A percentile compares a stretch with the other conserved stretches of the same genome.
Conservation (phyloP, 2,113 vertebrate species). For the Ascaphus truei region DNA sequence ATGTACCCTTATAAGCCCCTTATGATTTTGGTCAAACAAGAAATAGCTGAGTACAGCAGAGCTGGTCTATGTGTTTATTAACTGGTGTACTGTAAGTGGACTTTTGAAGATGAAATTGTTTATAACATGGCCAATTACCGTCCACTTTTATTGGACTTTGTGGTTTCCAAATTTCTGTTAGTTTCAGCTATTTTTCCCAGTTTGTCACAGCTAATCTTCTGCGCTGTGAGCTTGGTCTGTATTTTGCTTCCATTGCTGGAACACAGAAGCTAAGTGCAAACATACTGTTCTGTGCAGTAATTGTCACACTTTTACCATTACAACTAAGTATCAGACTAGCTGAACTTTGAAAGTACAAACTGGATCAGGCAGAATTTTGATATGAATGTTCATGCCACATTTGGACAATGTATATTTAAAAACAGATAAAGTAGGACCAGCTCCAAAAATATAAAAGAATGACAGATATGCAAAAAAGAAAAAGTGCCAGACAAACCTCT, state of each 20-base stretch:
- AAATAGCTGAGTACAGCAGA: slow-evolving; percentile 19
- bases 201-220: slow-evolving; percentile 28
- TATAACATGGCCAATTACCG: slow-evolving; percentile 11
- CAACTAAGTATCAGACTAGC: neutral
- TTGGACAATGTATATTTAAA: neutral
- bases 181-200: slow-evolving; percentile 28
- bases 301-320: neutral
- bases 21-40: neutral
- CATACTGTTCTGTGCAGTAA: neutral
- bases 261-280: slow-evolving; percentile 5
- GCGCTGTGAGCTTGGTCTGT: neutral
- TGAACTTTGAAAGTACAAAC: neutral
- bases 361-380: neutral
- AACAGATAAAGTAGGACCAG: too few species aligned
- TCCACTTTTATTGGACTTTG: slow-evolving; percentile 19
- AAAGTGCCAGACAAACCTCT: too few species aligned
- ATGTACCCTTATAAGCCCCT: too few species aligned
- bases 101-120: slow-evolving; percentile 7
- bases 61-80: slow-evolving; percentile 25
- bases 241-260: neutral
- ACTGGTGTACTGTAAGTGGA: too few species aligned
- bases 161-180: slow-evolving; percentile 4
- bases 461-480: too few species aligned
- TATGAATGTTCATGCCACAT: neutral
- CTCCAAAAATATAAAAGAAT: too few species aligned